A percentile compares a stretch with the other conserved stretches of the same genome.
Conservation (phyloP, 1,140 invertebrate genomes). For the Penaeus indicus region DNA sequence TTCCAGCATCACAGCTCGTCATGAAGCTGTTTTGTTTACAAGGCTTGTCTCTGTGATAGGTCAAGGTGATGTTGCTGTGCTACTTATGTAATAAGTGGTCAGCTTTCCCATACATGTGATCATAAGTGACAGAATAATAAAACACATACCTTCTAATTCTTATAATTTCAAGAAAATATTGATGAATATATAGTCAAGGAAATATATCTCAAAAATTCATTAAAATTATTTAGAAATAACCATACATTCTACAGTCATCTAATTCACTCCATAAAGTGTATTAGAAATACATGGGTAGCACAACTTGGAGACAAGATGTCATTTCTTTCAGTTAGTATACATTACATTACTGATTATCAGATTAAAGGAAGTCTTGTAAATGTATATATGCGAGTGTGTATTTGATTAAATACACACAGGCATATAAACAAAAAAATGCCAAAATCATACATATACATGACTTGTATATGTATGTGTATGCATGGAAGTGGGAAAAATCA, state of each 20-base stretch:
- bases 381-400: slow-evolving; percentile 10
- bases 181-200: slow-evolving; percentile 27
- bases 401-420: neutral
- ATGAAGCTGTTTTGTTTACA: slow-evolving; percentile 36
- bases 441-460: neutral
- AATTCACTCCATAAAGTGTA: slow-evolving; percentile 53
- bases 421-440: neutral
- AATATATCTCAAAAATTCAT: slow-evolving; percentile 29
- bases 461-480: neutral
- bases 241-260: slow-evolving; percentile 49
- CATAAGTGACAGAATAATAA: neutral
- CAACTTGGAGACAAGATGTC: slow-evolving; percentile 52
- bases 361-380: neutral
- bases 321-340: slow-evolving; percentile 10
- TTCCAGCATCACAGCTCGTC: slow-evolving; percentile 41
- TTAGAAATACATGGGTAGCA: slow-evolving; percentile 55
- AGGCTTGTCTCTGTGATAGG: slow-evolving; percentile 41
- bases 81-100: slow-evolving; percentile 36
- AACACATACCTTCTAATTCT: neutral
- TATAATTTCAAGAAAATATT: slow-evolving; percentile 16
- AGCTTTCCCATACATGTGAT: slow-evolving; percentile 11
- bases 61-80: slow-evolving; percentile 38
- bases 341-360: neutral
- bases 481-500: neutral
- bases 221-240: slow-evolving; percentile 31